phyloP scores from a whole-genome alignment of 23 tunicate genomes.

The Halocynthia aurantium region DNA sequence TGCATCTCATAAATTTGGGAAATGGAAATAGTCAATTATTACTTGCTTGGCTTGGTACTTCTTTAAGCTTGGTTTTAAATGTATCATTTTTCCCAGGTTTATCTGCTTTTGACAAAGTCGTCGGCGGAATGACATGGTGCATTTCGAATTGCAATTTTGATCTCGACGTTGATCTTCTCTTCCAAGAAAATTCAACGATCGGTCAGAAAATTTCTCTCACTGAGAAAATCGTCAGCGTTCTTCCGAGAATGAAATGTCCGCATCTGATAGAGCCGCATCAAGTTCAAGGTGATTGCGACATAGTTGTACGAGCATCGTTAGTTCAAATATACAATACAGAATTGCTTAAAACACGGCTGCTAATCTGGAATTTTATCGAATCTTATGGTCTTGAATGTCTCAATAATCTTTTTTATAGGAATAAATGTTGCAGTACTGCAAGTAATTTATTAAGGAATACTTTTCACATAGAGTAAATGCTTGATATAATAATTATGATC shows the following conservation, averaged over 20 bases:
- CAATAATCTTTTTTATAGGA: too few relatives aligned
- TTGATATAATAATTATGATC: too few relatives aligned
- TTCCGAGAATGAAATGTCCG: slow-evolving; percentile 84
- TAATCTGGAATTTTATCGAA: not conserved
- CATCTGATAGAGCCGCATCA: slow-evolving; percentile 91
- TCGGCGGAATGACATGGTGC: slow-evolving; percentile 98
- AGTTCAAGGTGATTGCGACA: slow-evolving; percentile 48
- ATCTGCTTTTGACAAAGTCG: slow-evolving; percentile 85
- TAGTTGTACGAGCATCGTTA: not conserved
- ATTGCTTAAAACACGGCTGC: not conserved
- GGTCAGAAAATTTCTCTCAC: slow-evolving; percentile 93
- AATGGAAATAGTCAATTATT: too few relatives aligned
- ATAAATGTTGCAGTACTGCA: too few relatives aligned
- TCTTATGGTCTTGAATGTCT: too few relatives aligned
- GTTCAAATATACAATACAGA: too few relatives aligned
- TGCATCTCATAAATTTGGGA: too few relatives aligned
- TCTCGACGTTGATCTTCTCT: slow-evolving; percentile 81
- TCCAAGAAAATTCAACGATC: slow-evolving; percentile 91
- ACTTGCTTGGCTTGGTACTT: too few relatives aligned
- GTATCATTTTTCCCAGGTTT: slow-evolving; percentile 18
- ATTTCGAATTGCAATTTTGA: slow-evolving; percentile 80
- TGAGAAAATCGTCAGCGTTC: slow-evolving; percentile 78
- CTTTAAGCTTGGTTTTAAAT: not conserved
- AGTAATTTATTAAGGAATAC: not conserved
- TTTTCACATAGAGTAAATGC: too few relatives aligned